phyloP scores from a whole-genome alignment of 2,888 invertebrate genomes.

The Oxycera nigricornis region DNA sequence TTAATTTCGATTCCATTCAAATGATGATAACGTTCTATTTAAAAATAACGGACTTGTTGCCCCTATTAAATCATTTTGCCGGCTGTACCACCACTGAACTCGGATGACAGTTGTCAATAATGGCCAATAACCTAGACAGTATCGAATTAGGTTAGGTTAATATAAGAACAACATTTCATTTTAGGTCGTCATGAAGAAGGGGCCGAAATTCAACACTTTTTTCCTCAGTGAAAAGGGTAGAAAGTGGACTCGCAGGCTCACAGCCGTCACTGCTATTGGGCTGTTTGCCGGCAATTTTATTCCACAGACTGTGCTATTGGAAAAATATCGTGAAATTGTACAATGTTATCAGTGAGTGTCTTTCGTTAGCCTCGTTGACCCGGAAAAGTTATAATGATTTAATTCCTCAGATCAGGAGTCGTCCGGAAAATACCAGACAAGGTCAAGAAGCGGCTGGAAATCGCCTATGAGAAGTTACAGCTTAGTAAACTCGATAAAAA shows the following conservation, averaged over 20 bases:
- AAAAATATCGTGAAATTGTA: slow-evolving; percentile 69
- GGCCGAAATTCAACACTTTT: slow-evolving; percentile 55
- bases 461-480: slow-evolving; percentile 69
- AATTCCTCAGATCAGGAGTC: slow-evolving; percentile 65
- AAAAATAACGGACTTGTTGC: too few relatives aligned
- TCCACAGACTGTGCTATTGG: slow-evolving; percentile 69
- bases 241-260: slow-evolving; percentile 63
- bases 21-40: too few relatives aligned
- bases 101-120: too few relatives aligned
- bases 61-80: too few relatives aligned
- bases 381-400: slow-evolving; percentile 1
- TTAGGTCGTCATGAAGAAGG: not conserved
- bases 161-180: too few relatives aligned
- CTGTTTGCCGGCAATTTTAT: slow-evolving; percentile 63
- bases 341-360: slow-evolving; percentile 69
- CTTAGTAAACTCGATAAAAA: slow-evolving; percentile 63
- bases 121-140: too few relatives aligned
- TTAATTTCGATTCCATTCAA: too few relatives aligned
- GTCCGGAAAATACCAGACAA: slow-evolving; percentile 66
- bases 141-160: too few relatives aligned
- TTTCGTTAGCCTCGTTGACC: slow-evolving; percentile 1
- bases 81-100: too few relatives aligned
- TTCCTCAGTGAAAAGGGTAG: slow-evolving; percentile 67
- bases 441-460: slow-evolving; percentile 64
- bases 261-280: slow-evolving; percentile 63